These are phyloP conservation scores for Diadophis punctatus DNA, from an alignment of 2,113 vertebrate species.

Conservation along the genomic window DNA sequence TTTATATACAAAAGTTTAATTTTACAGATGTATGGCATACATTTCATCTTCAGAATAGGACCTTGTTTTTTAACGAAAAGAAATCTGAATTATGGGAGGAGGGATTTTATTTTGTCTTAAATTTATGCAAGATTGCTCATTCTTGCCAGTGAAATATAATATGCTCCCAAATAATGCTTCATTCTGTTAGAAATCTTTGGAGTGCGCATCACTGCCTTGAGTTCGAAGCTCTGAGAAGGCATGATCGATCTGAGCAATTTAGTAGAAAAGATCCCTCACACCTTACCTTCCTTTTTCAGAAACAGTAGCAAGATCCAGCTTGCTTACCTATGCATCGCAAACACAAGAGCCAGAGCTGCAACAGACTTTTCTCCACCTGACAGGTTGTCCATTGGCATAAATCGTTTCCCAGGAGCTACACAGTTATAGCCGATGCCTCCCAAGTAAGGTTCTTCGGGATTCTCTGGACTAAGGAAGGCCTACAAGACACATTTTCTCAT, in stretches of 20 bases:
- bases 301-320: background rate
- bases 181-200: background rate
- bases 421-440: slow-evolving; percentile 91
- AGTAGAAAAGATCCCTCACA: background rate
- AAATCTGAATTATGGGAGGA: background rate
- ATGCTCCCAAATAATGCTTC: background rate
- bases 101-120: background rate
- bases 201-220: background rate
- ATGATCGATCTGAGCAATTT: background rate
- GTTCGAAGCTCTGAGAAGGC: background rate
- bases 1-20: background rate
- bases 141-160: background rate
- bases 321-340: slow-evolving; percentile 90
- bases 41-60: background rate
- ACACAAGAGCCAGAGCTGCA: slow-evolving; percentile 87
- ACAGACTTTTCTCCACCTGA: slow-evolving; percentile 93
- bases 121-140: background rate
- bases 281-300: background rate
- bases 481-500: slow-evolving; percentile 50
- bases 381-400: slow-evolving; percentile 94
- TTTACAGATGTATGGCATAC: background rate
- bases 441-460: slow-evolving; percentile 90
- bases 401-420: slow-evolving; percentile 90
- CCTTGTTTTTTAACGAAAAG: background rate
- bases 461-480: slow-evolving; percentile 90